phyloP scores from a whole-genome alignment of 2,113 vertebrate genomes.

The Upupa epops region DNA sequence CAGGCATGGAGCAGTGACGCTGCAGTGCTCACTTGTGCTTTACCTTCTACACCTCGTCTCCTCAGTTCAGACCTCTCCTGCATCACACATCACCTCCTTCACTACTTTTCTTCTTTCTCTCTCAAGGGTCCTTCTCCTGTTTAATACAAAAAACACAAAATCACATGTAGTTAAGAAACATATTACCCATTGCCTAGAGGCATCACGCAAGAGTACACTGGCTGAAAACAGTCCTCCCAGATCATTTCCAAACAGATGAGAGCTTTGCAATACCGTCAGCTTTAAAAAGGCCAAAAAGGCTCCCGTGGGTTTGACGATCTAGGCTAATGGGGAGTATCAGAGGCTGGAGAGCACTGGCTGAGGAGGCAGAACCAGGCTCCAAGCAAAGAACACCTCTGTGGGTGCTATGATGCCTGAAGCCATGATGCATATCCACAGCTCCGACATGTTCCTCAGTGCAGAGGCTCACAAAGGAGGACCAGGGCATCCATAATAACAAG shows the following conservation, averaged over 20 bases:
- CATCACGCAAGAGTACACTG: not conserved
- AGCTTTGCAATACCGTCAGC: accelerated
- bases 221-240: not conserved
- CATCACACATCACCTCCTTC: not conserved
- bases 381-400: not conserved
- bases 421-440: not conserved
- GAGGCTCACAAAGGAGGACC: not conserved
- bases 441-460: not conserved
- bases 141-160: not conserved
- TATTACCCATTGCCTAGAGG: not conserved
- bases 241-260: not conserved
- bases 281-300: too few relatives aligned
- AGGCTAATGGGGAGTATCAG: not conserved
- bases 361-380: not conserved
- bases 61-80: not conserved
- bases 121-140: conserved; percentile 5
- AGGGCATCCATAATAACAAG: not conserved
- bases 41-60: not conserved
- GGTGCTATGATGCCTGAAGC: not conserved
- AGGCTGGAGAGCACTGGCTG: not conserved
- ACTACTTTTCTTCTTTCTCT: not conserved
- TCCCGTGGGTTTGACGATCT: not conserved
- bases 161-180: not conserved
- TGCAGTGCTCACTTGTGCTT: not conserved
- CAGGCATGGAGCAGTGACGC: not conserved